These are phyloP conservation scores for Hirudo medicinalis DNA, from an alignment of 1,140 invertebrate genomes.

Conservation along the genomic window DNA sequence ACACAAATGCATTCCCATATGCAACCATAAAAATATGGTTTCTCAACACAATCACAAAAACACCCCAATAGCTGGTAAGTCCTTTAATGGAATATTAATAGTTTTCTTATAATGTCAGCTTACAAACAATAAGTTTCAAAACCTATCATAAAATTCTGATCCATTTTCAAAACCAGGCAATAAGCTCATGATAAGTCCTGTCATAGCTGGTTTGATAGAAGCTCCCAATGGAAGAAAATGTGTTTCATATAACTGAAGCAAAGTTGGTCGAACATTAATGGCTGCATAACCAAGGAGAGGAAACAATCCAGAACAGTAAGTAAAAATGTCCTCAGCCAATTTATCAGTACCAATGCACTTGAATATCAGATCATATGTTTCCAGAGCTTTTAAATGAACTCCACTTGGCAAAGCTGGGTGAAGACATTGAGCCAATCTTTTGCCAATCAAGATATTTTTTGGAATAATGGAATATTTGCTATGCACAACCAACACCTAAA, in stretches of 20 bases:
- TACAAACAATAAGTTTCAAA: neutral
- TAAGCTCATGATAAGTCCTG: constrained; percentile 73
- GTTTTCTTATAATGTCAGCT: neutral
- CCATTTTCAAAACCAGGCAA: constrained; percentile 78
- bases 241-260: constrained; percentile 76
- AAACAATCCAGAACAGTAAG: constrained; percentile 73
- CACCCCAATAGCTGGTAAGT: constrained; percentile 63
- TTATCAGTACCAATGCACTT: constrained; percentile 72
- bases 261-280: constrained; percentile 64
- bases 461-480: constrained; percentile 77
- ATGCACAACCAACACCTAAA: constrained; percentile 18
- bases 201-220: constrained; percentile 64
- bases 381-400: constrained; percentile 81
- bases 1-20: constrained; percentile 70
- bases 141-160: constrained; percentile 74
- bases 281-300: constrained; percentile 75
- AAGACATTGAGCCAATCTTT: constrained; percentile 84
- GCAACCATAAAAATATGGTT: constrained; percentile 68
- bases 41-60: constrained; percentile 65
- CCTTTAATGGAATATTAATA: constrained; percentile 40
- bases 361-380: constrained; percentile 86
- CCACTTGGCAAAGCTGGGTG: constrained; percentile 76
- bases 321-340: constrained; percentile 69
- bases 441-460: constrained; percentile 74
- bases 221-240: constrained; percentile 75